Conservation (phyloP, 1,140 invertebrate species). For the Drusus annulatus region DNA sequence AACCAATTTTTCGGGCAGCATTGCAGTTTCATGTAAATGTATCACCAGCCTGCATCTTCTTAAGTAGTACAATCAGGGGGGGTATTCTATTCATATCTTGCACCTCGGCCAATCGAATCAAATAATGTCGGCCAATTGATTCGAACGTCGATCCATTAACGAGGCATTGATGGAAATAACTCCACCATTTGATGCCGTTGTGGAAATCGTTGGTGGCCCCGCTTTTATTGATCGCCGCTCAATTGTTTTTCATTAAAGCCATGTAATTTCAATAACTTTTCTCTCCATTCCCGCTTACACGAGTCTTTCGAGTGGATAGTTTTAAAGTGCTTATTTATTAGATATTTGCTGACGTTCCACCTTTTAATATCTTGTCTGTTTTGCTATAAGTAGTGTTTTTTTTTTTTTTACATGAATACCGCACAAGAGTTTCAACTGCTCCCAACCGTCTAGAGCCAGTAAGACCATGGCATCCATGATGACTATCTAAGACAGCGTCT, state of each 20-base stretch:
- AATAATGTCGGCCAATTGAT: slow-evolving; percentile 28
- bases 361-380: neutral
- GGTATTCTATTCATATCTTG: slow-evolving; percentile 14
- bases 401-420: too few relatives aligned
- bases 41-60: too few relatives aligned
- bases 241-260: slow-evolving; percentile 41
- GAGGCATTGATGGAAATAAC: slow-evolving; percentile 29
- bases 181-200: slow-evolving; percentile 3
- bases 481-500: too few relatives aligned
- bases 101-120: slow-evolving; percentile 28
- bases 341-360: neutral
- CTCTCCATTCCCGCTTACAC: neutral
- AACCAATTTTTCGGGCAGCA: too few relatives aligned
- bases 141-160: slow-evolving; percentile 31
- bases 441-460: too few relatives aligned
- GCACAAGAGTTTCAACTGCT: too few relatives aligned
- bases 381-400: too few relatives aligned
- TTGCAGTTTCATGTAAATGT: too few relatives aligned
- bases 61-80: neutral
- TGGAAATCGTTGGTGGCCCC: slow-evolving; percentile 30
- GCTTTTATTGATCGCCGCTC: slow-evolving; percentile 18
- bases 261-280: slow-evolving; percentile 28
- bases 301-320: neutral
- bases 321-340: neutral
- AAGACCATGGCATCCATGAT: too few relatives aligned